Conservation (phyloP, 1,140 invertebrate species). For the Drosophila tsacasi region DNA sequence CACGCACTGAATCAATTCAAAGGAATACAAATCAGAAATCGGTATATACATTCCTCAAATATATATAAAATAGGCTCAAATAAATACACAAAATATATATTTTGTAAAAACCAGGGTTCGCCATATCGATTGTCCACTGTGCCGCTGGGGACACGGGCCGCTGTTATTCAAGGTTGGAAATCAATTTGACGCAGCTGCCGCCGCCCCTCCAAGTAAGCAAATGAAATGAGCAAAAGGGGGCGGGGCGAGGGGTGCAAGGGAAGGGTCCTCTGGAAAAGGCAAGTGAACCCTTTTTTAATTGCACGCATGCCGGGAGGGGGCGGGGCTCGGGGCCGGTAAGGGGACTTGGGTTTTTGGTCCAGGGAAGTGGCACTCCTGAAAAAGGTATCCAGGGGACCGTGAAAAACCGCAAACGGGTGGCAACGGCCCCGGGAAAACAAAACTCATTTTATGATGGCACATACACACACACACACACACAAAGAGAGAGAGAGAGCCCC, state of each 20-base stretch:
- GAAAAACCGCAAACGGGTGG: conserved; percentile 39
- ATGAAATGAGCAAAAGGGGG: conserved; percentile 55
- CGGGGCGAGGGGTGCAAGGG: background rate
- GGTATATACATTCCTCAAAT: background rate
- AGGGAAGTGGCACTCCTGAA: conserved; percentile 14
- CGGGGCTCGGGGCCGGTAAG: background rate
- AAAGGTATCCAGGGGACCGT: conserved; percentile 45
- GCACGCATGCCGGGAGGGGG: conserved; percentile 48
- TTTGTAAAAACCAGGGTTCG: background rate
- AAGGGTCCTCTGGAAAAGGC: conserved; percentile 17
- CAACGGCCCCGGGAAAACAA: conserved; percentile 23
- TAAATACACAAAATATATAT: no score
- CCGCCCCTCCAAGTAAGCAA: conserved; percentile 60
- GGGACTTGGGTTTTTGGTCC: background rate
- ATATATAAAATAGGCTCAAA: background rate
- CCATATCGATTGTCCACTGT: background rate
- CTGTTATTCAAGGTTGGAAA: conserved; percentile 46
- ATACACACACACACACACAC: conserved; percentile 12
- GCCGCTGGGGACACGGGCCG: background rate
- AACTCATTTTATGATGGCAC: conserved; percentile 41
- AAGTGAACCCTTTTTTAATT: conserved; percentile 66
- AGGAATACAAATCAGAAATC: background rate
- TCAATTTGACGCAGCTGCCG: conserved; percentile 51
- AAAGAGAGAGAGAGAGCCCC: conserved; percentile 2
- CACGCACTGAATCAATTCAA: no score